Percentiles rank a stretch among this genome's conserved stretches.
phyloP scores from a whole-genome alignment of 2,888 invertebrate genomes.

The Ypsolopha sequella region DNA sequence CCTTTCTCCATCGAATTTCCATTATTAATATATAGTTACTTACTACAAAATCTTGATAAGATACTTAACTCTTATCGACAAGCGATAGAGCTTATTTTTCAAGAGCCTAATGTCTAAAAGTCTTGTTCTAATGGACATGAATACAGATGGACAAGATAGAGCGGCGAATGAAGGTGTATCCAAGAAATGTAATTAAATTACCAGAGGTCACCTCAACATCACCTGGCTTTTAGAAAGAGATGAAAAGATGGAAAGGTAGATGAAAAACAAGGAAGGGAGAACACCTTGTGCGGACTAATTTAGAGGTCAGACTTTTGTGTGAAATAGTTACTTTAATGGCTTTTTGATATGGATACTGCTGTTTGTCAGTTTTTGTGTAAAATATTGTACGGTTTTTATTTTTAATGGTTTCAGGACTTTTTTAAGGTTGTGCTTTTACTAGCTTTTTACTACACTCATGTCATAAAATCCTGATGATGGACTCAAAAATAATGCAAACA shows the following conservation, averaged over 20 bases:
- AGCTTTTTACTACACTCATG: too few species aligned
- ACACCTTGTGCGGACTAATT: conserved; percentile 24
- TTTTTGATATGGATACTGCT: not conserved
- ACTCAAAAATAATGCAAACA: too few species aligned
- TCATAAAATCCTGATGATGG: too few species aligned
- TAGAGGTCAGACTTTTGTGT: conserved; percentile 3
- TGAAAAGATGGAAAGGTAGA: not conserved
- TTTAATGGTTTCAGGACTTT: too few species aligned
- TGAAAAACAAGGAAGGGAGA: conserved; percentile 18
- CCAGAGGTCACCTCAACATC: conserved; percentile 23
- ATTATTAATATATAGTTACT: conserved; percentile 2
- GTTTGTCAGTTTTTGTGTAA: not conserved
- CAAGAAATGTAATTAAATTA: conserved; percentile 54
- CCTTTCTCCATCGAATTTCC: conserved; percentile 18
- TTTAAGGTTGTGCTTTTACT: too few species aligned
- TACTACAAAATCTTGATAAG: too few species aligned
- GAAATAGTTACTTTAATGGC: not conserved
- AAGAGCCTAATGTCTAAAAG: too few species aligned
- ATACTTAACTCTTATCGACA: too few species aligned
- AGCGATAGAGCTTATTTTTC: too few species aligned
- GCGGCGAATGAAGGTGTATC: conserved; percentile 28
- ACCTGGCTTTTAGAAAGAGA: conserved; percentile 20
- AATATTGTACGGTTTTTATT: too few species aligned
- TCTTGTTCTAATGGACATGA: not conserved
- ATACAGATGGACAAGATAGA: conserved; percentile 32